phyloP scores from a whole-genome alignment of 1,140 invertebrate genomes.

The Drosophila biarmipes region DNA sequence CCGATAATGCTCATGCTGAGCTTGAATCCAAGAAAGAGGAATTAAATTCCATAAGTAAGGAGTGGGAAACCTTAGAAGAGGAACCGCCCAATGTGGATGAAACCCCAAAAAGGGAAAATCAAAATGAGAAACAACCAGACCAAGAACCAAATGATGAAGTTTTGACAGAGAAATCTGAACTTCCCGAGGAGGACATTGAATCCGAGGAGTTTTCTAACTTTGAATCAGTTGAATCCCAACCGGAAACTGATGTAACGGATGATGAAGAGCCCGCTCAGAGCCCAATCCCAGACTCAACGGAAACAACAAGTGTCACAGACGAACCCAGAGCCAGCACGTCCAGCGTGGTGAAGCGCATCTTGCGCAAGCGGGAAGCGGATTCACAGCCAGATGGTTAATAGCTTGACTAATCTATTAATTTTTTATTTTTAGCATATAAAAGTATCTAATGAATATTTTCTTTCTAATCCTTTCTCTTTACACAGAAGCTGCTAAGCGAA shows the following conservation, averaged over 20 bases:
- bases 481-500: slow-evolving; percentile 27
- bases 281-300: slow-evolving; percentile 5
- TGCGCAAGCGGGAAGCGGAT: slow-evolving; percentile 42
- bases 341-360: slow-evolving; percentile 16
- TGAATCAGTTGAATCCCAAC: background rate
- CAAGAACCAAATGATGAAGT: background rate
- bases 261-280: background rate
- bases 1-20: background rate
- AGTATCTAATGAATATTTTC: slow-evolving; percentile 18
- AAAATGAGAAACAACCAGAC: background rate
- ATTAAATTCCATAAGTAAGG: background rate
- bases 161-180: background rate
- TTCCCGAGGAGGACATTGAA: background rate
- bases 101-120: background rate
- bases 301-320: slow-evolving; percentile 70
- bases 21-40: background rate
- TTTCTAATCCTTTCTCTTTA: background rate
- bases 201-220: background rate
- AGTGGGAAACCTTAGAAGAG: too few species aligned
- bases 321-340: slow-evolving; percentile 26
- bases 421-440: background rate
- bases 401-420: slow-evolving; percentile 22
- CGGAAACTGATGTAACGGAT: background rate
- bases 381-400: slow-evolving; percentile 71
- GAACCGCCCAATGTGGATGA: background rate